Evolutionary conservation across 1,140 invertebrate genomes (phyloP).

Genomic region (Ephestia elutella): DNA sequence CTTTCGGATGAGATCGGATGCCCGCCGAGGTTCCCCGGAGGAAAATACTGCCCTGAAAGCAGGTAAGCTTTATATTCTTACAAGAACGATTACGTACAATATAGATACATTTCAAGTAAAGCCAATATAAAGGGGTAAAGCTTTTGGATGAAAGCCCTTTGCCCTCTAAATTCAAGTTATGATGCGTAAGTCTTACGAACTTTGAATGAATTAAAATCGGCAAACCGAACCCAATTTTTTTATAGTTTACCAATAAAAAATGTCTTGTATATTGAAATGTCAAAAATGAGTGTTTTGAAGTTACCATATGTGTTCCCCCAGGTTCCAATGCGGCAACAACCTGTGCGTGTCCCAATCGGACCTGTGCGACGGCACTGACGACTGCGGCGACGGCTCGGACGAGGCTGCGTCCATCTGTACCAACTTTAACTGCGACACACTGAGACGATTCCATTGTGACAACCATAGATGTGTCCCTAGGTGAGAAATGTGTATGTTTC

Average conservation of each 20-base stretch:
- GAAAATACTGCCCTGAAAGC: slow-evolving; percentile 89
- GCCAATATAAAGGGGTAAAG: too few relatives aligned
- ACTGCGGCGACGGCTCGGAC: slow-evolving; percentile 94
- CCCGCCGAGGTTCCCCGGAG: slow-evolving; percentile 87
- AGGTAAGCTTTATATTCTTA: slow-evolving; percentile 58
- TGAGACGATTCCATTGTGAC: slow-evolving; percentile 88
- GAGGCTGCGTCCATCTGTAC: slow-evolving; percentile 87
- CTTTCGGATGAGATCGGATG: slow-evolving; percentile 95
- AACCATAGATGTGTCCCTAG: slow-evolving; percentile 92
- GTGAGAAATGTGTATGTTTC: slow-evolving; percentile 69
- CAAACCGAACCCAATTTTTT: too few relatives aligned
- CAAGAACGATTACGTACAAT: too few relatives aligned
- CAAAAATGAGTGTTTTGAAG: too few relatives aligned
- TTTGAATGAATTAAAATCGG: too few relatives aligned
- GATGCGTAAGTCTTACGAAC: too few relatives aligned
- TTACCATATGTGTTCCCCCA: slow-evolving; percentile 26
- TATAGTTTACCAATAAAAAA: too few relatives aligned
- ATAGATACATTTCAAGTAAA: too few relatives aligned
- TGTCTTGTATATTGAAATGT: not conserved
- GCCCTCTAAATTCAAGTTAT: too few relatives aligned
- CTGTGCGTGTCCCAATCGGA: slow-evolving; percentile 90
- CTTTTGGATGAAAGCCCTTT: too few relatives aligned
- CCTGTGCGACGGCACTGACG: slow-evolving; percentile 88
- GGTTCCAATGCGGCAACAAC: slow-evolving; percentile 95
- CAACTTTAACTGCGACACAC: slow-evolving; percentile 87